Evolutionary conservation across 1,140 invertebrate genomes (phyloP).

Genomic region (Latrodectus geometricus): DNA sequence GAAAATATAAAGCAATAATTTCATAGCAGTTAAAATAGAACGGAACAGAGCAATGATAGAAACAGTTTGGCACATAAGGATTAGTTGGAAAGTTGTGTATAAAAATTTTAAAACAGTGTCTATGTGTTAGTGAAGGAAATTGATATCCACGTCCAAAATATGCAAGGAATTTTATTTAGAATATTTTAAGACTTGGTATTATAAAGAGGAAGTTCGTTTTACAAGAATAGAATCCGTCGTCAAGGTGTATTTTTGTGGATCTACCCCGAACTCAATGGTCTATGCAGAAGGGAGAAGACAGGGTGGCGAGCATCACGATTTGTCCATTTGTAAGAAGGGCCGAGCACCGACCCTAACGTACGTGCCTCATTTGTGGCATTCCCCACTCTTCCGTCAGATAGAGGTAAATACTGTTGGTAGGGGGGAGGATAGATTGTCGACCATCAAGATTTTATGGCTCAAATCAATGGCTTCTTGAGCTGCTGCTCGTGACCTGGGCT

Average conservation of each 20-base stretch:
- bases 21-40: too few species aligned
- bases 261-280: conserved; percentile 26
- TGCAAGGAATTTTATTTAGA: too few species aligned
- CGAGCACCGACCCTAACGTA: conserved; percentile 12
- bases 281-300: not conserved
- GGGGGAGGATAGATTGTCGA: conserved; percentile 13
- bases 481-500: conserved; percentile 31
- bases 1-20: too few species aligned
- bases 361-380: conserved; percentile 48
- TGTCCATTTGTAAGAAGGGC: conserved; percentile 52
- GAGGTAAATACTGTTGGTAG: not conserved
- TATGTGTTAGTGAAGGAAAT: too few species aligned
- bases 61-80: too few species aligned
- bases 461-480: conserved; percentile 59
- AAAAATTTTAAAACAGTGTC: too few species aligned
- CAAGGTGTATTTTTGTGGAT: conserved; percentile 9
- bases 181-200: too few species aligned
- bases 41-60: too few species aligned
- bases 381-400: not conserved
- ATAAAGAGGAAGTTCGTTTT: too few species aligned
- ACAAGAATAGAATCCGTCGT: not conserved
- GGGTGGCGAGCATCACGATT: conserved; percentile 35
- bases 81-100: too few species aligned
- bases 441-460: conserved; percentile 61
- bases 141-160: too few species aligned